These are phyloP conservation scores for Spea multiplicata DNA, from an alignment of 2,113 vertebrate species.

Conservation along the genomic window DNA sequence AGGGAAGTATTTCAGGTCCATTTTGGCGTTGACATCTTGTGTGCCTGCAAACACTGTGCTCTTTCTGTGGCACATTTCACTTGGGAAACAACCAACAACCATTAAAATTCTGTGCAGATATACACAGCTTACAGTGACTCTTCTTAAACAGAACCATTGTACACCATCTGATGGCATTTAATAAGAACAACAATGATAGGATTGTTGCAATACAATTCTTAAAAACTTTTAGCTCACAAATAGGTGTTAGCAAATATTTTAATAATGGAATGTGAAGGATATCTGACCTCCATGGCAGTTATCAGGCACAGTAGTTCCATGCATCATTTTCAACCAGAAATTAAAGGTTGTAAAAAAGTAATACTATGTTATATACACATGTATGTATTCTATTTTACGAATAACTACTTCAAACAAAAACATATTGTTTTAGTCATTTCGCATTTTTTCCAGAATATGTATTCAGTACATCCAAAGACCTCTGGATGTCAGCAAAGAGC, in stretches of 20 bases:
- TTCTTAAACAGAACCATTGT: conserved; percentile 62
- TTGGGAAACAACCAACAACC: conserved; percentile 59
- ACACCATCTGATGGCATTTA: conserved; percentile 69
- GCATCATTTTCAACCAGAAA: too few species aligned
- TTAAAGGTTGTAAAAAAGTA: too few species aligned
- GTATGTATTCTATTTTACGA: not conserved
- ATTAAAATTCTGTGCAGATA: conserved; percentile 67
- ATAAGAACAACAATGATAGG: conserved; percentile 60
- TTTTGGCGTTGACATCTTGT: conserved; percentile 51
- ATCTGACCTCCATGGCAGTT: too few species aligned
- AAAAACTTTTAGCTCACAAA: conserved; percentile 54
- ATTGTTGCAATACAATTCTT: conserved; percentile 58
- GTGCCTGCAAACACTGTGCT: conserved; percentile 54
- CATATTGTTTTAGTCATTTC: conserved; percentile 1
- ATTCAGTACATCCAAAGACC: not conserved
- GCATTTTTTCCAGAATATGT: not conserved
- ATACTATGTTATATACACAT: not conserved
- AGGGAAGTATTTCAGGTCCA: conserved; percentile 51
- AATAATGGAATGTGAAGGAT: conserved; percentile 54
- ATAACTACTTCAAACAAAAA: conserved; percentile 2
- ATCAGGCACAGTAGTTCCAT: too few species aligned
- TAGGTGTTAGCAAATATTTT: conserved; percentile 49
- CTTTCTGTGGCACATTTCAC: conserved; percentile 51
- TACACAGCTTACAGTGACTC: conserved; percentile 60
- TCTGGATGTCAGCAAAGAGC: conserved; percentile 42